Evolutionary conservation across 2,113 vertebrate species (phyloP).

Genomic region (Crotalus horridus): DNA sequence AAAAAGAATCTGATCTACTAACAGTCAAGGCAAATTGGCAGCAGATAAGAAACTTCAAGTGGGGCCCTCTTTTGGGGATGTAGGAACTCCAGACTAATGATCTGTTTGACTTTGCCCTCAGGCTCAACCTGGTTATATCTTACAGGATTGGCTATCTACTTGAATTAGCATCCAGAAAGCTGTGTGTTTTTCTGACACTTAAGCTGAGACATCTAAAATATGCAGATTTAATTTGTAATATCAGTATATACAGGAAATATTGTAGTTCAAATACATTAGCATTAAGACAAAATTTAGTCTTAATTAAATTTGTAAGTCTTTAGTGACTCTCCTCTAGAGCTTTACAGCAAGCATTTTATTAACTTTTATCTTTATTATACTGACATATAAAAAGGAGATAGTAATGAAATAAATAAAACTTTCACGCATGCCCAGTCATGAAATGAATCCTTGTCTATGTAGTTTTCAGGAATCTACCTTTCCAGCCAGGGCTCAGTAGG

Average conservation of each 20-base stretch:
- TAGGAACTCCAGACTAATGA: neutral
- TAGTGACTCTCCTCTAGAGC: slow-evolving; percentile 15
- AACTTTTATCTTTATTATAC: slow-evolving; percentile 19
- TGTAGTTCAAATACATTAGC: slow-evolving; percentile 29
- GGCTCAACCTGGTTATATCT: neutral
- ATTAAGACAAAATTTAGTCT: slow-evolving; percentile 15
- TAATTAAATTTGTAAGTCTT: slow-evolving; percentile 23
- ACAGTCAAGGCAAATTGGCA: neutral
- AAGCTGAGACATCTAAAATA: neutral
- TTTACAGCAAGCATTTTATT: slow-evolving; percentile 1
- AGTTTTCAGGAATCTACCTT: neutral
- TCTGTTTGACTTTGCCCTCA: neutral
- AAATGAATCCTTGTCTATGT: neutral
- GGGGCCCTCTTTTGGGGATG: neutral
- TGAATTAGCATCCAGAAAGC: neutral
- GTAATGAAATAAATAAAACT: neutral
- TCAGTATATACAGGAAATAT: neutral
- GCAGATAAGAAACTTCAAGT: neutral
- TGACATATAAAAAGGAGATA: neutral
- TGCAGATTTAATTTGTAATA: neutral
- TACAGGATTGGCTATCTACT: neutral
- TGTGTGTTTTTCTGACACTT: neutral
- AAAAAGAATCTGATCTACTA: neutral
- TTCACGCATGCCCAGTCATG: neutral
- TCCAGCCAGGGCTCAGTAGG: neutral